phyloP scores from a whole-genome alignment of 2,888 invertebrate species.

The Scaptomyza cyrtandrae region DNA sequence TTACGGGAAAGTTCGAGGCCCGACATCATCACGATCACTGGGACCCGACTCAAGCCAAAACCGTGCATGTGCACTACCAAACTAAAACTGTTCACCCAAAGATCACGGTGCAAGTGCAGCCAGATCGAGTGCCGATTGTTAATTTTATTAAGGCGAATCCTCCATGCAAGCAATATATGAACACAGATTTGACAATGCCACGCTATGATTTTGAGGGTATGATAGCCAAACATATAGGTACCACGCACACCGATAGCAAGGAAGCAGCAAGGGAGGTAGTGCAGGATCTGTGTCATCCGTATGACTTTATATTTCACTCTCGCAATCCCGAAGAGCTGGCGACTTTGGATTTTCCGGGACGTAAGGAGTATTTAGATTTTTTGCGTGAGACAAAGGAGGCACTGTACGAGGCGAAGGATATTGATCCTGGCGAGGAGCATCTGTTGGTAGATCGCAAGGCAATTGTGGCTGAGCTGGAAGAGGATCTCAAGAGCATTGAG shows the following conservation, averaged over 20 bases:
- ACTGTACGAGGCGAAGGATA: slow-evolving; percentile 62
- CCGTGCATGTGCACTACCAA: slow-evolving; percentile 79
- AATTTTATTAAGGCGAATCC: slow-evolving; percentile 76
- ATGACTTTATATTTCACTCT: slow-evolving; percentile 73
- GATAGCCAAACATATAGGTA: slow-evolving; percentile 59
- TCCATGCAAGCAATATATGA: slow-evolving; percentile 64
- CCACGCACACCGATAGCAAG: slow-evolving; percentile 59
- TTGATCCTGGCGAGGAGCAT: slow-evolving; percentile 57
- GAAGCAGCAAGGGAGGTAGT: slow-evolving; percentile 38
- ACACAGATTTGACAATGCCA: slow-evolving; percentile 71
- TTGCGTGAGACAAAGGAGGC: slow-evolving; percentile 71
- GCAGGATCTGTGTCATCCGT: slow-evolving; percentile 60
- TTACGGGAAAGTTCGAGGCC: slow-evolving; percentile 72
- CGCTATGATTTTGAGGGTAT: slow-evolving; percentile 65
- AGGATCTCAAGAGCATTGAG: slow-evolving; percentile 83
- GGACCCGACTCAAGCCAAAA: slow-evolving; percentile 77
- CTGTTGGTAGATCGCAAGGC: slow-evolving; percentile 69
- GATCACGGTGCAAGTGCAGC: slow-evolving; percentile 50
- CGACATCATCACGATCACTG: slow-evolving; percentile 84
- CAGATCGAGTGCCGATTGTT: slow-evolving; percentile 43
- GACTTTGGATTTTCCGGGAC: slow-evolving; percentile 76
- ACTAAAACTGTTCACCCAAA: slow-evolving; percentile 71
- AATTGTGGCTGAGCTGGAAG: slow-evolving; percentile 73
- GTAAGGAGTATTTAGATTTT: slow-evolving; percentile 74
- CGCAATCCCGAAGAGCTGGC: slow-evolving; percentile 64